Conservation (phyloP, 2,797 vertebrate species). For the Notolabrus celidotus region DNA sequence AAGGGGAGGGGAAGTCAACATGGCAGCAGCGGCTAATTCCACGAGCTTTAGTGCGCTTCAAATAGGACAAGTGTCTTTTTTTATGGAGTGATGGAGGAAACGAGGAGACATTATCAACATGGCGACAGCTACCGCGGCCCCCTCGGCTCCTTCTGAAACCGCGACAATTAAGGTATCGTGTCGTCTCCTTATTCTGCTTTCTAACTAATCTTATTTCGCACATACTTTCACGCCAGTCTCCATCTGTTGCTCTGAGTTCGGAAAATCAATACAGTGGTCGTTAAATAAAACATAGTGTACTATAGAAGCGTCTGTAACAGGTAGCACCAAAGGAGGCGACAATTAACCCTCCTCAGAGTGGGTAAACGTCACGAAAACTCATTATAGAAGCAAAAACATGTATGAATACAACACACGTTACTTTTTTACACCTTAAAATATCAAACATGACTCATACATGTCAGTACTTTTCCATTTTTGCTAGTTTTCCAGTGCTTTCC, state of each 20-base stretch:
- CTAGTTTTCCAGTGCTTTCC: too few relatives aligned
- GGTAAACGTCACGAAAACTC: constrained; percentile 14
- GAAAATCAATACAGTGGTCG: background rate
- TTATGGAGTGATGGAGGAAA: constrained; percentile 35
- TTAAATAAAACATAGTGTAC: background rate
- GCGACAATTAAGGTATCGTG: constrained; percentile 71
- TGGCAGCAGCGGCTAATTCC: background rate
- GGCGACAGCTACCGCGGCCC: constrained; percentile 71
- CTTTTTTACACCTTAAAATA: background rate
- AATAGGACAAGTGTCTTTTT: constrained; percentile 41
- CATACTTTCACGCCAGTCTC: background rate
- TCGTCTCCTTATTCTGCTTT: constrained; percentile 15
- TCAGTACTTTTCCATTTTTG: background rate
- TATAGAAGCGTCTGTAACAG: background rate
- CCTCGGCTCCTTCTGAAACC: constrained; percentile 48
- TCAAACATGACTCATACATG: background rate
- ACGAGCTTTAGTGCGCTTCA: background rate
- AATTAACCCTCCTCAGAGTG: constrained; percentile 12
- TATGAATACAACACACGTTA: background rate
- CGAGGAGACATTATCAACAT: constrained; percentile 73
- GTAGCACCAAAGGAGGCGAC: background rate
- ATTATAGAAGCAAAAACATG: background rate
- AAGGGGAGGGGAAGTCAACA: background rate
- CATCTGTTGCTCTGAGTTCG: background rate
- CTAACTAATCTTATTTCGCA: background rate